A percentile compares a stretch with the other conserved stretches of the same genome.
Conservation (phyloP, 2,113 vertebrate genomes). For the Apus apus region DNA sequence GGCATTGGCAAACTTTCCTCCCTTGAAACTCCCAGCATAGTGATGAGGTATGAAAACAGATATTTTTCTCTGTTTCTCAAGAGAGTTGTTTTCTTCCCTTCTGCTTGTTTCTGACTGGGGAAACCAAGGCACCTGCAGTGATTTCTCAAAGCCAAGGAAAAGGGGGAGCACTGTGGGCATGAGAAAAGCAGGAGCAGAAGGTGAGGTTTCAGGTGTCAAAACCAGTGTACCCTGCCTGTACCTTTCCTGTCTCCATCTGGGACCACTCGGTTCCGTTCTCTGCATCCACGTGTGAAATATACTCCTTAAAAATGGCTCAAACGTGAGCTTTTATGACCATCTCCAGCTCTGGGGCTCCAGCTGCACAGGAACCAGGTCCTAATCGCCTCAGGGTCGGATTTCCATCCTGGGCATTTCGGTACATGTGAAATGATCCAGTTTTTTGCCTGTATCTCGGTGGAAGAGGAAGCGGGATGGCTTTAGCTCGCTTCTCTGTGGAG, state of each 20-base stretch:
- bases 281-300: accelerated
- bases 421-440: accelerated
- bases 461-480: neutral
- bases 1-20: neutral
- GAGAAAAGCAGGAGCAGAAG: neutral
- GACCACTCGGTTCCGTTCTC: neutral
- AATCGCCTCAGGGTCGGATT: neutral
- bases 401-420: accelerated
- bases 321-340: accelerated
- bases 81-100: neutral
- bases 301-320: neutral
- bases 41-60: neutral
- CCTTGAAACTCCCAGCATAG: neutral
- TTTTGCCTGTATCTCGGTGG: accelerated
- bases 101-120: neutral
- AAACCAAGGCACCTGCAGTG: neutral
- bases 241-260: neutral
- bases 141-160: neutral
- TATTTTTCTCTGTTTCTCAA: neutral
- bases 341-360: neutral
- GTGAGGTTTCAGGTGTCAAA: accelerated
- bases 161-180: accelerated
- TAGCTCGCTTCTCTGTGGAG: too few species aligned
- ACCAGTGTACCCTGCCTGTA: accelerated
- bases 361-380: accelerated